phyloP scores from a whole-genome alignment of 2,888 invertebrate genomes.

The Podabrus alpinus region DNA sequence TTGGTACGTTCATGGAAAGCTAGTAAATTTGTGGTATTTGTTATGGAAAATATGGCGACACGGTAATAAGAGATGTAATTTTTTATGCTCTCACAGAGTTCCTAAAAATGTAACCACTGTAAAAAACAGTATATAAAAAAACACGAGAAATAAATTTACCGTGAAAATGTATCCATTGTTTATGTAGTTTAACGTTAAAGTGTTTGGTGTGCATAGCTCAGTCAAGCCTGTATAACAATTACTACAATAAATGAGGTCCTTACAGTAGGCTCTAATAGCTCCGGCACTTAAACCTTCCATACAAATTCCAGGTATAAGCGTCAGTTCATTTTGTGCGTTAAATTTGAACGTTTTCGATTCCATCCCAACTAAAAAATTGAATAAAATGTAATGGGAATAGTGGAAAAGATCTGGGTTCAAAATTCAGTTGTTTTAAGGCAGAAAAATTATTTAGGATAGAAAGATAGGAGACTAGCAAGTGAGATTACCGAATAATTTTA shows the following conservation, averaged over 20 bases:
- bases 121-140: slow-evolving; percentile 15
- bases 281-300: slow-evolving; percentile 46
- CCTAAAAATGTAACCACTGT: slow-evolving; percentile 52
- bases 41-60: slow-evolving; percentile 49
- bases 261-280: slow-evolving; percentile 43
- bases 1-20: slow-evolving; percentile 53
- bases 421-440: too few species aligned
- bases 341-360: slow-evolving; percentile 47
- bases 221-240: slow-evolving; percentile 49
- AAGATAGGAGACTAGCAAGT: too few species aligned
- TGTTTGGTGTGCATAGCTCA: slow-evolving; percentile 44
- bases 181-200: slow-evolving; percentile 42
- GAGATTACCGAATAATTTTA: too few species aligned
- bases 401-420: too few species aligned
- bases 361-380: slow-evolving; percentile 47
- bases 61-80: slow-evolving; percentile 65
- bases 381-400: slow-evolving; percentile 30
- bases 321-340: slow-evolving; percentile 42
- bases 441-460: too few species aligned
- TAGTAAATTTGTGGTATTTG: slow-evolving; percentile 43
- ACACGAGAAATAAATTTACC: slow-evolving; percentile 33
- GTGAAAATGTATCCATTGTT: slow-evolving; percentile 49
- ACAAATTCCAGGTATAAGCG: slow-evolving; percentile 41
- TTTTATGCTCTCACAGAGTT: slow-evolving; percentile 65
- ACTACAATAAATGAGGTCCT: slow-evolving; percentile 47